Conservation (phyloP, 2,888 invertebrate genomes). For the Perithous albicinctus region DNA sequence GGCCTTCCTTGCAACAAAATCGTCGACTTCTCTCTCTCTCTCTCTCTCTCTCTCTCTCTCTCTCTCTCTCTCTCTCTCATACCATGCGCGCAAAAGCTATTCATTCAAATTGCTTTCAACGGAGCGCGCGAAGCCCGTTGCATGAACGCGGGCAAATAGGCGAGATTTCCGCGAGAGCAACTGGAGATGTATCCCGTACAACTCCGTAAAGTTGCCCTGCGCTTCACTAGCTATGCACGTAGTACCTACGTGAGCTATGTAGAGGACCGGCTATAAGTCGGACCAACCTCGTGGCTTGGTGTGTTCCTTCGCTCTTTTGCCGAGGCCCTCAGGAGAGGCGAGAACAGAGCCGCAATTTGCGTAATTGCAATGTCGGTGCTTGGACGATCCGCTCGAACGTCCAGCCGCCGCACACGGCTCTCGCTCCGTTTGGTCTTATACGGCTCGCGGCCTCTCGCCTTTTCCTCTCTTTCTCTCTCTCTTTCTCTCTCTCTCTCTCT, state of each 20-base stretch:
- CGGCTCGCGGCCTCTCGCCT: conserved; percentile 28
- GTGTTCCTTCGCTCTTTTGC: conserved; percentile 50
- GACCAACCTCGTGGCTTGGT: conserved; percentile 19
- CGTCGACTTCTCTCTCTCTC: conserved; percentile 22
- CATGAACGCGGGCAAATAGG: conserved; percentile 23
- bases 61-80: no score
- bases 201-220: conserved; percentile 10
- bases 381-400: conserved; percentile 66
- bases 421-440: conserved; percentile 39
- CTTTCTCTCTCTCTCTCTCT: neutral
- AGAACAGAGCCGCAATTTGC: conserved; percentile 83
- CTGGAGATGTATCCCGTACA: neutral
- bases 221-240: conserved; percentile 25
- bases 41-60: no score
- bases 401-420: conserved; percentile 46
- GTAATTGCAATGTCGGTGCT: conserved; percentile 81
- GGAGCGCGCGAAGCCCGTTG: conserved; percentile 1
- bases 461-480: neutral
- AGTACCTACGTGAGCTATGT: conserved; percentile 15
- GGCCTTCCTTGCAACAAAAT: conserved; percentile 36
- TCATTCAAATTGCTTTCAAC: conserved; percentile 60
- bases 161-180: conserved; percentile 17
- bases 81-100: conserved; percentile 26
- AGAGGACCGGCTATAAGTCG: conserved; percentile 3
- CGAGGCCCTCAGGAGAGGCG: conserved; percentile 78